A percentile compares a stretch with the other conserved stretches of the same genome.
phyloP scores from a whole-genome alignment of 2,797 vertebrate species.

The Halcyon chelicuti region DNA sequence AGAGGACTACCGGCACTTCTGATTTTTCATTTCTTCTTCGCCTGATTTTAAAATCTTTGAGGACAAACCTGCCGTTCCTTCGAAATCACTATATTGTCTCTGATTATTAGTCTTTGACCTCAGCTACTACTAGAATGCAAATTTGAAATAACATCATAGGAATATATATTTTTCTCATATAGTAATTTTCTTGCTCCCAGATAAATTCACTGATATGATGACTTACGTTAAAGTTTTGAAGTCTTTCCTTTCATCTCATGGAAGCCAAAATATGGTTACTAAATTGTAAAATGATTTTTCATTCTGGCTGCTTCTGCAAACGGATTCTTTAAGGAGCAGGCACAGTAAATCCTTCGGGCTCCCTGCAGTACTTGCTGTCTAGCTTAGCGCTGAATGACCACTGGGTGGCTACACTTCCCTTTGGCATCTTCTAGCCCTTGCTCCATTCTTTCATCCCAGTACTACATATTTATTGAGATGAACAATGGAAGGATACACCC shows the following conservation, averaged over 20 bases:
- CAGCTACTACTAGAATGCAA: not conserved
- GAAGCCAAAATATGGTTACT: not conserved
- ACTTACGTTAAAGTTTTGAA: not conserved
- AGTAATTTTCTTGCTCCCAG: not conserved
- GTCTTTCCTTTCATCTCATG: not conserved
- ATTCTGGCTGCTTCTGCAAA: not conserved
- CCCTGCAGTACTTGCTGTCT: not conserved
- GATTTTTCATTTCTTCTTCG: not conserved
- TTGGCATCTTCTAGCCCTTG: not conserved
- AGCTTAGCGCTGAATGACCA: not conserved
- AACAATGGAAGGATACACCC: slow-evolving; percentile 40
- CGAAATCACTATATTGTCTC: not conserved
- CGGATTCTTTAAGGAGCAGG: not conserved
- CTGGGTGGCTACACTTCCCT: slow-evolving; percentile 70
- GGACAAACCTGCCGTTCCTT: not conserved
- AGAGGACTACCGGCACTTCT: not conserved
- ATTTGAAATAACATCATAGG: not conserved
- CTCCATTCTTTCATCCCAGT: not conserved
- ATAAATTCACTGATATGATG: not conserved
- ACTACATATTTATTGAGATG: not conserved
- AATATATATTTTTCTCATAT: not conserved
- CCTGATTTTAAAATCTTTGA: not conserved
- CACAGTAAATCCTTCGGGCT: not conserved
- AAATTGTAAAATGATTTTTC: not conserved
- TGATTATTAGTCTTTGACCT: not conserved